Base-by-base conservation (phyloP, 1,140 invertebrate species). In the Nomia melanderi region DNA sequence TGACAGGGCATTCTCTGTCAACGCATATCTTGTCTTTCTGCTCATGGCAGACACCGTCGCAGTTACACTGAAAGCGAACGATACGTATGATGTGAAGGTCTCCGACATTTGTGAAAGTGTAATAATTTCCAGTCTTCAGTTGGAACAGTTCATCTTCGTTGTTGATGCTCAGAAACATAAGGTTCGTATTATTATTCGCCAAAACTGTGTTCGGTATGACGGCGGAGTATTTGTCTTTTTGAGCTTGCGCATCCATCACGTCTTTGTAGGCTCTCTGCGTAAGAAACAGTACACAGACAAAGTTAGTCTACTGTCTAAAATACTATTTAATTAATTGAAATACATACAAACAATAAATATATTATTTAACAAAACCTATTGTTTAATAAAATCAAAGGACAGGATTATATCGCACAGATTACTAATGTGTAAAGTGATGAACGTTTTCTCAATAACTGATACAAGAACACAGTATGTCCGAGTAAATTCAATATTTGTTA, bases 31-130 rank as follows among this genome's bases (percentile, higher is more conserved):
- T 73, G 23, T 77, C 72, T 25, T 63, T 39, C n/a, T 71, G 17
- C 7, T 29, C 50, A n/a, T 82, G 73, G 63, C 87, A 88, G 31
- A 44, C 9, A 9, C 74, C 50, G 62, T 78, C 63, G 53, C 85
- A 88, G 31, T 66, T 81, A 33, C 85, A 88, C 65, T 84, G 82
- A 31, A 66, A 82, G 0, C 75, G 74, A 2, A 67, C 84, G 31
- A 88, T 88, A 67, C 79, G 78, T 77, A 88, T 85, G 5, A 87
- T 23, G 25, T 89, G 87, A 14, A 89, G 77, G 67, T 89, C 83
- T 12, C 86, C 78, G 29, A 89, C 82, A 47, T 86, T 75, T 17
- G 81, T 86, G 14, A 80, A 79, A 11, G 81, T 80, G 60, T 78
- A 85, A 65, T 79, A 76, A 67, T 78, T 82, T 47, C 78, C 69